A percentile compares a stretch with the other conserved stretches of the same genome.
Evolutionary conservation across 1,140 invertebrate species (phyloP).

Genomic region (Agrypnia vestita): DNA sequence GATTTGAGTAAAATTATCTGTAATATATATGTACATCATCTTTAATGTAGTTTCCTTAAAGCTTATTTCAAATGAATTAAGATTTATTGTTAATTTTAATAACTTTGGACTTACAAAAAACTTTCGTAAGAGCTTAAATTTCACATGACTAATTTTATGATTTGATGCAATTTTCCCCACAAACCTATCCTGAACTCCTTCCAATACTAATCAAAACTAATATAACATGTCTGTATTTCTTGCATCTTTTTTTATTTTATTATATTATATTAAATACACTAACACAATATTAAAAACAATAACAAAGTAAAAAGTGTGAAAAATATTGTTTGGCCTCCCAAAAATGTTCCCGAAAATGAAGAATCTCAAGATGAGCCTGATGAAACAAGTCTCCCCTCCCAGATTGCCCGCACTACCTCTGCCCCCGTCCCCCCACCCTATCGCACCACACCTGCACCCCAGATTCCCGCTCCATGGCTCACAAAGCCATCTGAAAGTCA

Average conservation of each 20-base stretch:
- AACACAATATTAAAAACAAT: constrained; percentile 59
- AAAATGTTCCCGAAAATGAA: constrained; percentile 69
- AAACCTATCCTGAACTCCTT: constrained; percentile 62
- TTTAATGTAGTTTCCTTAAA: no score
- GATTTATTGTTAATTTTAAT: no score
- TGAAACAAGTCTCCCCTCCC: constrained; percentile 32
- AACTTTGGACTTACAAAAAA: no score
- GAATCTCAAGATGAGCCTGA: constrained; percentile 63
- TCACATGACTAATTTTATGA: constrained; percentile 57
- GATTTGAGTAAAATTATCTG: no score
- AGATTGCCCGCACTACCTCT: constrained; percentile 55
- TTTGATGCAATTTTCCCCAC: constrained; percentile 59
- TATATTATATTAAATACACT: constrained; percentile 13
- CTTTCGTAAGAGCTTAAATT: constrained; percentile 47
- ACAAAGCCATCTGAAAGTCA: constrained; percentile 55
- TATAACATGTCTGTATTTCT: constrained; percentile 10
- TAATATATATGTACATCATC: no score
- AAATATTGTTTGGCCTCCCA: constrained; percentile 78
- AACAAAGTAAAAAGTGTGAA: constrained; percentile 71
- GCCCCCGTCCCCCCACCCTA: constrained; percentile 10
- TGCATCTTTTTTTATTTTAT: background rate
- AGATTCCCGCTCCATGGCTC: constrained; percentile 58
- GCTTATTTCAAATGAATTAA: no score
- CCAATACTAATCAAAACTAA: constrained; percentile 34
- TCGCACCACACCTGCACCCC: constrained; percentile 46